Conservation (phyloP, 2,888 invertebrate species). For the Boloria euphrosyne region DNA sequence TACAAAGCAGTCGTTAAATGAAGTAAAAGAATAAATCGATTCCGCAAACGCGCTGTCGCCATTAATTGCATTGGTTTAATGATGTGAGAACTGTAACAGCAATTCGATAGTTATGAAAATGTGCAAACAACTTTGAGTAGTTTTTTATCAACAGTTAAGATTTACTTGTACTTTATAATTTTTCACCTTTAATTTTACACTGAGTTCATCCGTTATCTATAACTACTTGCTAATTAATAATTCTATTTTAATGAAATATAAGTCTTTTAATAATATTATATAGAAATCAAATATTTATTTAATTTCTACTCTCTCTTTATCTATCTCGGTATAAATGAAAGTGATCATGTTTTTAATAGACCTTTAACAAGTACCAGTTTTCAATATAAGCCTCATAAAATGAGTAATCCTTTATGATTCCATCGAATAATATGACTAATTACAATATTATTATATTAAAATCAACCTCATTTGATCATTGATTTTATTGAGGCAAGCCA, state of each 20-base stretch:
- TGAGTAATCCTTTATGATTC: slow-evolving; percentile 11
- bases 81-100: slow-evolving; percentile 10
- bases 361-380: neutral
- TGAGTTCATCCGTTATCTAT: too few relatives aligned
- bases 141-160: neutral
- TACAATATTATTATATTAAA: slow-evolving; percentile 21
- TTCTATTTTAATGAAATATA: too few relatives aligned
- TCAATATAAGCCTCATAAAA: neutral
- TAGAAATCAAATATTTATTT: too few relatives aligned
- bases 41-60: slow-evolving; percentile 15
- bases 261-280: too few relatives aligned
- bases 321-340: too few relatives aligned
- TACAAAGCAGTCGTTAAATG: slow-evolving; percentile 2
- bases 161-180: too few relatives aligned
- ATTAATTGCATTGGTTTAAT: slow-evolving; percentile 14
- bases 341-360: neutral
- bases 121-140: slow-evolving; percentile 7
- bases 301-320: too few relatives aligned
- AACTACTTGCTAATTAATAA: too few relatives aligned
- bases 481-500: slow-evolving; percentile 39
- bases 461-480: slow-evolving; percentile 26
- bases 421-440: slow-evolving; percentile 10
- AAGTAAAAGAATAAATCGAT: slow-evolving; percentile 4
- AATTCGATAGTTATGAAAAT: slow-evolving; percentile 6
- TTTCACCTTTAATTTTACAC: too few relatives aligned